Percentiles rank a stretch among this genome's conserved stretches.
These are phyloP conservation scores for Corythornis vintsioides DNA, from an alignment of 2,113 vertebrate genomes.

Conservation along the genomic window DNA sequence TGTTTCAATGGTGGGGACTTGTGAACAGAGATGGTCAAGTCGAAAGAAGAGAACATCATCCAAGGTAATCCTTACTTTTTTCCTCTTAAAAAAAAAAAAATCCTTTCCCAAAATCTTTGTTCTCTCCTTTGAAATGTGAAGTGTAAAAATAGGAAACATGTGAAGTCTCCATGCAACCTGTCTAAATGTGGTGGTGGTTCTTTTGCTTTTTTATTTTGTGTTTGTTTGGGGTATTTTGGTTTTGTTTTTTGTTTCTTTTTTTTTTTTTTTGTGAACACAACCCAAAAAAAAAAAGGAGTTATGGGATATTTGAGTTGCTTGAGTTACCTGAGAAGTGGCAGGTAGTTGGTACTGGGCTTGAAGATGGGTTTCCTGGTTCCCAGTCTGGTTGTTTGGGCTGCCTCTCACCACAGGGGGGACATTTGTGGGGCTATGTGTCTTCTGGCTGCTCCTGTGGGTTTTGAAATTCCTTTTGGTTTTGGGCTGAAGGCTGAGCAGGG, in stretches of 20 bases:
- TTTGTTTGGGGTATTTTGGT: neutral
- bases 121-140: neutral
- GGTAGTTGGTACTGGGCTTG: neutral
- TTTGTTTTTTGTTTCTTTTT: too few relatives aligned
- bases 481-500: neutral
- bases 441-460: neutral
- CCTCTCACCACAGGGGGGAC: rapidly evolving
- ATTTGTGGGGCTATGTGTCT: neutral
- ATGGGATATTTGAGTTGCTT: neutral
- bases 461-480: constrained; percentile 1
- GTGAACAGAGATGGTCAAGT: constrained; percentile 75
- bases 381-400: neutral
- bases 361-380: neutral
- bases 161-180: neutral
- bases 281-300: neutral
- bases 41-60: constrained; percentile 71
- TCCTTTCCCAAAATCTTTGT: neutral
- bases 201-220: neutral
- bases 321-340: rapidly evolving
- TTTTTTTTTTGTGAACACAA: neutral
- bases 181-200: neutral
- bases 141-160: neutral
- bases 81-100: neutral
- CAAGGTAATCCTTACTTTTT: constrained; percentile 71
- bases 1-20: neutral